phyloP scores from a whole-genome alignment of 2,113 vertebrate species.

The Mormoops blainvillei region DNA sequence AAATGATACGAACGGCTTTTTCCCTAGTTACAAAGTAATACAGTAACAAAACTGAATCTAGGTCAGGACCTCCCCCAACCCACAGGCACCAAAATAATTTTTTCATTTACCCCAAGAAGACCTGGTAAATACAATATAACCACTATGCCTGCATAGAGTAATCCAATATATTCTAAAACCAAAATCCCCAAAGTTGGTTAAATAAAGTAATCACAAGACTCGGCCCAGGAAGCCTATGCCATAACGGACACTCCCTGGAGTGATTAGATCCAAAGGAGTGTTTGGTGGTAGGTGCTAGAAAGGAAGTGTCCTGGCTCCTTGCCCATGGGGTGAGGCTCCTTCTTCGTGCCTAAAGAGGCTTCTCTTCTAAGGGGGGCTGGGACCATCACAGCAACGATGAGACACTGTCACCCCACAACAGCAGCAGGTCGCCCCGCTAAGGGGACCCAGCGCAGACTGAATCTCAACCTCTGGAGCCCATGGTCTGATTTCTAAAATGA shows the following conservation, averaged over 20 bases:
- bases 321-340: not conserved
- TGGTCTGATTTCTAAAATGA: not conserved
- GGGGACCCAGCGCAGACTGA: not conserved
- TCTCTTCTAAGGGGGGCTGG: not conserved
- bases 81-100: not conserved
- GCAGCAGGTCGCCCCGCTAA: not conserved
- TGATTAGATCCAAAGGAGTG: not conserved
- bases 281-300: too few species aligned
- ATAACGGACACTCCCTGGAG: not conserved
- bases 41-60: not conserved
- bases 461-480: not conserved
- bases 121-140: not conserved
- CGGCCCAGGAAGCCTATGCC: not conserved
- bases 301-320: not conserved
- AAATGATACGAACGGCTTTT: not conserved
- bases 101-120: not conserved
- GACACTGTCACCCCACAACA: too few species aligned
- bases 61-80: accelerated
- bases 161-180: constrained; percentile 5
- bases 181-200: not conserved
- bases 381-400: not conserved
- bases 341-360: not conserved
- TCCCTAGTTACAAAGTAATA: not conserved
- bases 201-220: not conserved
- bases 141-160: not conserved